phyloP scores from a whole-genome alignment of 2,888 invertebrate species.

The Lepidochitona cinerea region DNA sequence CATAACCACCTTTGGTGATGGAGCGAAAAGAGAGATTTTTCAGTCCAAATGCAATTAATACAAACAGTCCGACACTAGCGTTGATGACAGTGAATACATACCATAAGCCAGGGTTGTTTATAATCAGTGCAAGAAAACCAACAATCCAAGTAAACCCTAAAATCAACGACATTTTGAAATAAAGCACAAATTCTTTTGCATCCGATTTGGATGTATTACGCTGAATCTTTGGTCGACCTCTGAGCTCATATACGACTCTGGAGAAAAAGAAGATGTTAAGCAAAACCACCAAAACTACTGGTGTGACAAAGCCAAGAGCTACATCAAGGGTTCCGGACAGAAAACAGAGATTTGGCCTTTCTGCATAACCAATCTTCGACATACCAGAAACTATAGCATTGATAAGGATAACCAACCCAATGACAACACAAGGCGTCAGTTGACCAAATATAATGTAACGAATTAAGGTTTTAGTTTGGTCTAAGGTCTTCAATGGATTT shows the following conservation, averaged over 20 bases:
- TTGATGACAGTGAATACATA: constrained; percentile 1
- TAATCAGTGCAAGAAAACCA: neutral
- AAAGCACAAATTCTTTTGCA: neutral
- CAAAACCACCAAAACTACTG: neutral
- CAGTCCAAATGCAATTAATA: neutral
- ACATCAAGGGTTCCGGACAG: neutral
- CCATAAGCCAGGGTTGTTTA: neutral
- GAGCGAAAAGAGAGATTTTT: neutral
- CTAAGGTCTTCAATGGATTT: neutral
- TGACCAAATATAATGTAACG: neutral
- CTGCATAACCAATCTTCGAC: neutral
- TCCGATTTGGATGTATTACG: neutral
- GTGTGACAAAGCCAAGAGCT: neutral
- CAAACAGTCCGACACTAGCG: neutral
- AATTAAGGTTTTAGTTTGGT: neutral
- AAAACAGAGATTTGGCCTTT: neutral
- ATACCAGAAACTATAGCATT: neutral
- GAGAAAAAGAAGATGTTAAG: neutral
- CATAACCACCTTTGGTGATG: too few relatives aligned
- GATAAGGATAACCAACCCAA: neutral
- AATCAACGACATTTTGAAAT: neutral
- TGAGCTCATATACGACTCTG: neutral
- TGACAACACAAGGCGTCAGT: neutral
- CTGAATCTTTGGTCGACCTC: neutral
- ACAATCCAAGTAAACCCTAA: constrained; percentile 1